A percentile compares a stretch with the other conserved stretches of the same genome.
Conservation (phyloP, 2,888 invertebrate genomes). For the Stegana nigrithorax region DNA sequence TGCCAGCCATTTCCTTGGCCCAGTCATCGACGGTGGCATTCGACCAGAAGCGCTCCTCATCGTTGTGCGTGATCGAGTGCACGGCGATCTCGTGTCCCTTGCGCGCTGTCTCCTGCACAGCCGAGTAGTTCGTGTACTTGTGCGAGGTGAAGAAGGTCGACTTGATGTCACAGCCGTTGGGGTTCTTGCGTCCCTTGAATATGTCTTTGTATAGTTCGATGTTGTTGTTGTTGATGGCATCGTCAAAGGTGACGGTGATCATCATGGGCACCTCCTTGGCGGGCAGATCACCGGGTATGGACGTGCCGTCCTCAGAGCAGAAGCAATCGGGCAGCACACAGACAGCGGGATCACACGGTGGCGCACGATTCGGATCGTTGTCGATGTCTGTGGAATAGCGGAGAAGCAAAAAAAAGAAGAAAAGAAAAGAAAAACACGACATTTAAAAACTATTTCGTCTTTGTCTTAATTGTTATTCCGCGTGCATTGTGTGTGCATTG, state of each 20-base stretch:
- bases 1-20: constrained; percentile 96
- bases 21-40: constrained; percentile 92
- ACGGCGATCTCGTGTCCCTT: constrained; percentile 95
- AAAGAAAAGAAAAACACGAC: neutral
- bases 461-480: constrained; percentile 40
- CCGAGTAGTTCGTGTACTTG: constrained; percentile 93
- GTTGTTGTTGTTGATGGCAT: constrained; percentile 95
- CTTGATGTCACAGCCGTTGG: constrained; percentile 93
- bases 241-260: constrained; percentile 94
- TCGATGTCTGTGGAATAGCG: constrained; percentile 80
- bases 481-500: constrained; percentile 8
- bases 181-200: constrained; percentile 90
- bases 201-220: constrained; percentile 93
- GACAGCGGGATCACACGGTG: constrained; percentile 86
- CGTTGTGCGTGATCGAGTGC: constrained; percentile 94
- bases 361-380: constrained; percentile 93
- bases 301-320: constrained; percentile 92
- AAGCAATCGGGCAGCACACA: constrained; percentile 93
- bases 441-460: neutral
- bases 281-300: constrained; percentile 86
- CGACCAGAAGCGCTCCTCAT: constrained; percentile 93
- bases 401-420: neutral
- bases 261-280: constrained; percentile 90
- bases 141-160: constrained; percentile 93
- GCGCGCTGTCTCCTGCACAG: constrained; percentile 90